Evolutionary conservation across 2,113 vertebrate genomes (phyloP), one percentile per base, ranked within the genome.

Genomic region (Amblyopsis rosae): DNA sequence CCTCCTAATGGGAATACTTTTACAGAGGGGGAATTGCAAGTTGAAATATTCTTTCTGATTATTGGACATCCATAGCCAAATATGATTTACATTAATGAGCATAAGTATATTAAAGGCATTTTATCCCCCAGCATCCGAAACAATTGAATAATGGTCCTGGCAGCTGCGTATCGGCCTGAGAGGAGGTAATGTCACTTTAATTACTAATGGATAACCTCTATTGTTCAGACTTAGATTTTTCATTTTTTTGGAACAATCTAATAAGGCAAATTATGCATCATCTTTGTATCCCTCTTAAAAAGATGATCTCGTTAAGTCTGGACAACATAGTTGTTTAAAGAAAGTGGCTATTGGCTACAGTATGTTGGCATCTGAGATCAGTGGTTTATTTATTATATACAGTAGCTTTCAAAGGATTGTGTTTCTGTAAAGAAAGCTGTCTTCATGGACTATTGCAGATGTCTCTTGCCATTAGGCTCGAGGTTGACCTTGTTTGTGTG

Each of bases 11-110:
- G 92, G 89, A 89, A 89, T 84, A 83, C 77, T 89, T 90, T 85
- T 87, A 79, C 86, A 85, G 83, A 79, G 12, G 55, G 80, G 84
- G 81, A 88, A 86, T 81, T 88, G 89, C 86, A 91, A 89, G 90
- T 88, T 92, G 89, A 93, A 93, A 91, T 91, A 91, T 93, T 91
- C 83, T 88, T 91, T 93, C 88, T 92, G 91, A 94, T 94, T 94
- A 94, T 92, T 92, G 93, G 93, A 93, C 90, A 94, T 94, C 93
- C 91, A 92, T 93, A 93, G 87, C 86, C 82, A 92, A 94, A 94
- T 93, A 93, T 92, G 91, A 94, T 94, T 94, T 94, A 92, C 92
- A 93, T 94, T 93, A 94, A 94, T 92, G 92, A 90, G 90, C 84
- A n/a, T 92, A 93, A 93, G 92, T 93, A 90, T 92, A 93, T 93